Evolutionary conservation across 2,888 invertebrate species (phyloP).

Genomic region (Pseudococcus jackbeardsleyi): DNA sequence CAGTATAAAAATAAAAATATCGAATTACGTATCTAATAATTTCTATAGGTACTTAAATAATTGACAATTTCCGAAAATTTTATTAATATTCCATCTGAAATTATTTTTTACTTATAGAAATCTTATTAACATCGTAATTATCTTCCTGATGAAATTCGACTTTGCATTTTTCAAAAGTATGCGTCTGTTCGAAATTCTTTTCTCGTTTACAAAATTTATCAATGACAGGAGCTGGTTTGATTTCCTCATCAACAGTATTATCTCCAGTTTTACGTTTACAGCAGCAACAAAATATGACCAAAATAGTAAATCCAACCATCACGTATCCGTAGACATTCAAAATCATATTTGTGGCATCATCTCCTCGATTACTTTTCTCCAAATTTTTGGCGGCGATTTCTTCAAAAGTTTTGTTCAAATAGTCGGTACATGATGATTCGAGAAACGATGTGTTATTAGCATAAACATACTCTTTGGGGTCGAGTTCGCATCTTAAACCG

Average conservation of each 20-base stretch:
- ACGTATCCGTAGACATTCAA: slow-evolving; percentile 55
- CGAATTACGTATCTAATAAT: no score
- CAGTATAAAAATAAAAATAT: no score
- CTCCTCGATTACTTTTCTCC: slow-evolving; percentile 4
- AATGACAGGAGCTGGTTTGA: not conserved
- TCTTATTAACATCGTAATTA: not conserved
- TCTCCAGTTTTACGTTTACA: slow-evolving; percentile 29
- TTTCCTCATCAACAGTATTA: not conserved
- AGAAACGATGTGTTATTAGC: not conserved
- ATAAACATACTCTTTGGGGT: not conserved
- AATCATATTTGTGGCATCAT: slow-evolving; percentile 52
- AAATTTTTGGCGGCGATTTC: not conserved
- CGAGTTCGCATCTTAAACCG: slow-evolving; percentile 33
- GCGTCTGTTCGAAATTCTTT: not conserved
- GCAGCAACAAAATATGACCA: slow-evolving; percentile 49
- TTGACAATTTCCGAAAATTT: not conserved
- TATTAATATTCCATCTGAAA: not conserved
- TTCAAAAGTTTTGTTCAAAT: slow-evolving; percentile 28
- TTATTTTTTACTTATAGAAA: not conserved
- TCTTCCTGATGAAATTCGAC: slow-evolving; percentile 15
- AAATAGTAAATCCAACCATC: not conserved
- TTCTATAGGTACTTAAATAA: not conserved
- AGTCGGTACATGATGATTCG: not conserved
- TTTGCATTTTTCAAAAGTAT: slow-evolving; percentile 37
- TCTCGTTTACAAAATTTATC: not conserved